Percentiles rank a stretch among this genome's conserved stretches.
phyloP scores from a whole-genome alignment of 2,888 invertebrate species.

The Morpho deidamia region DNA sequence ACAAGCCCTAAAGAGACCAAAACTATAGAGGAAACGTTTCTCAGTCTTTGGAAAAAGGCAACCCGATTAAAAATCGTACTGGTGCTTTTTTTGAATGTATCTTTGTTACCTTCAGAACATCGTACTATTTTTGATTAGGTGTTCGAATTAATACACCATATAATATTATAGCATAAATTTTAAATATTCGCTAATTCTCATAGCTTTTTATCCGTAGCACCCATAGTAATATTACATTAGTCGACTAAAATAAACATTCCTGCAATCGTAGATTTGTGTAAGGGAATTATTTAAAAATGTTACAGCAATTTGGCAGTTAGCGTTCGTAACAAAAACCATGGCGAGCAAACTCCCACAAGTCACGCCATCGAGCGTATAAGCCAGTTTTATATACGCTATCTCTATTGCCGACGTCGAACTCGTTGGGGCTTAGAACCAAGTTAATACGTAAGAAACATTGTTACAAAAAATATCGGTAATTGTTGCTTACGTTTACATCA shows the following conservation, averaged over 20 bases:
- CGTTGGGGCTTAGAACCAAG: conserved; percentile 10
- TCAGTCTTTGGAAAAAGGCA: no score
- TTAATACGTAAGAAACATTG: conserved; percentile 10
- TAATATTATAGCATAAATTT: no score
- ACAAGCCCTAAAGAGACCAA: no score
- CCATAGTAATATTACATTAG: background rate
- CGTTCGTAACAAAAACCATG: conserved; percentile 49
- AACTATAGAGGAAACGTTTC: no score
- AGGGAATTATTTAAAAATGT: conserved; percentile 18
- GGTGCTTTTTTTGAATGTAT: no score
- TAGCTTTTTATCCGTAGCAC: no score
- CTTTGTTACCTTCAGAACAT: no score
- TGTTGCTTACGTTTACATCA: conserved; percentile 1
- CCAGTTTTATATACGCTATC: conserved; percentile 51
- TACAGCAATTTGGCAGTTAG: conserved; percentile 43
- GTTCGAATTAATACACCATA: no score
- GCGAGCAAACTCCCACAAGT: conserved; percentile 46
- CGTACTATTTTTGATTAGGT: no score
- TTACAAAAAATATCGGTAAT: conserved; percentile 7
- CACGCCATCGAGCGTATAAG: conserved; percentile 56
- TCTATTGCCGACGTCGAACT: background rate
- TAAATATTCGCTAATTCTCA: no score
- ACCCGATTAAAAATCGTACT: no score
- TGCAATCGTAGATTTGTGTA: background rate
- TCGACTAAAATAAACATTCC: background rate